Base-by-base conservation (phyloP, 1,140 invertebrate genomes). In the Triops longicaudatus region DNA sequence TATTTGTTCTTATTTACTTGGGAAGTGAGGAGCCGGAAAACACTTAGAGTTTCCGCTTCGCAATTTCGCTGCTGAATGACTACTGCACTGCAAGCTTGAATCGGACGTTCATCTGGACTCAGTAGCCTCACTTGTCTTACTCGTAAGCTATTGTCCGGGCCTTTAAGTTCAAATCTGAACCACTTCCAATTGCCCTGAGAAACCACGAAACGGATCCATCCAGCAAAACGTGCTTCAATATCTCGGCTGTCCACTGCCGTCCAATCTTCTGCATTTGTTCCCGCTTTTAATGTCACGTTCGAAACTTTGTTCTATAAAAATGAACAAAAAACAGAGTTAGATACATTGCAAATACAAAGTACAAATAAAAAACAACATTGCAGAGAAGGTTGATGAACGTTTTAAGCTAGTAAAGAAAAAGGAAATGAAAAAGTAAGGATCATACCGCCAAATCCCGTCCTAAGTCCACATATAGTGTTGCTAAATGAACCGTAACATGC, bases 391-490 rank as follows among this genome's bases (percentile, higher is more conserved):
- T 42, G 44, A 17, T 4, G 26, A 50, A 71, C 1, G 5, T 77
- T 78, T 37, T 1, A 72, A 76, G 44, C n/a, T 72, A 14, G 42
- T 75, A 72, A 43, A 71, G 31, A 50, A 72, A 6, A 37, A 41
- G 12, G 74, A 71, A 73, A 72, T 74, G 26, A 73, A n/a, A 73
- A n/a, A 50, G 42, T 71, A 41, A 63, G 74, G 77, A 77, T 86
- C 88, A 88, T 83, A 95, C 93, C 83, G 89, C 91, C 78, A 95
- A 87, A 85, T 98, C 96, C 73, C 95, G 88, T 79, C 93, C 93
- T 81, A 98, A 98, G 82, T 98, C 96, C 76, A 98, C 90, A 81
- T 98, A 95, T 31, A 98, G 88, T 80, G 93, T 93, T 3, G 96
- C 83, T 76, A 92, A 87, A 72, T 87, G 87, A 1, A 91, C 90